Base-by-base conservation (phyloP, 1,140 invertebrate genomes). In the Lucilia cuprina region DNA sequence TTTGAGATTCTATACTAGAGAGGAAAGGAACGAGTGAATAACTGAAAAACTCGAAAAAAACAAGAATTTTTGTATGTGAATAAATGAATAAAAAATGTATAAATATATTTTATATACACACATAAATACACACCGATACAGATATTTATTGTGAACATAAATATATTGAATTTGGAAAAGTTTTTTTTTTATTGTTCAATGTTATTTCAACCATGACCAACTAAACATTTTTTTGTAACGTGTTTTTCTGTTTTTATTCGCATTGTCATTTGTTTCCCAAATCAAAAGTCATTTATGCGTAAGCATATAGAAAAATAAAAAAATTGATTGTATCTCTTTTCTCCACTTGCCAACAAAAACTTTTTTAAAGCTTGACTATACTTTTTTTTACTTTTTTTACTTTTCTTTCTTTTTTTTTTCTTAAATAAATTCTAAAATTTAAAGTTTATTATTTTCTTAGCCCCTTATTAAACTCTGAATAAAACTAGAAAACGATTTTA, bases 231-330 rank as follows among this genome's bases (percentile, higher is more conserved):
- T 60, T 60, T 60, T 12, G 50, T 55, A 3, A 3, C 25, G 25
- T 55, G 50, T 55, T 55, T 55, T 55, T 3, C 17, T 55, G 50
- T 55, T 10, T 12, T 55, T 10, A 17, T 2, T 60, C 5, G 7
- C 14, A 60, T 60, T 60, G 55, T 60, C 14, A 17, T 60, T 60
- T 60, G n/a, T 60, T 17, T 60, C 2, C 55, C 55, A 60, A 60
- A 60, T 60, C 55, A 60, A 60, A 60, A 60, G 55, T 60, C 55
- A 60, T 60, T 60, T 60, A 60, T 60, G 55, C 55, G 55, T 60
- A n/a, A n/a, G 55, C 55, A 60, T n/a, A 60, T 60, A 60, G 55
- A 60, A 60, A 60, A 60, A 60, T n/a, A 17, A n/a, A 60, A 60
- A 60, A 60, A 0, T 17, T 60, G n/a, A n/a, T 60, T 55, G 49